These are phyloP conservation scores for Prietella phreatophila DNA, from an alignment of 2,113 vertebrate species.

Conservation along the genomic window DNA sequence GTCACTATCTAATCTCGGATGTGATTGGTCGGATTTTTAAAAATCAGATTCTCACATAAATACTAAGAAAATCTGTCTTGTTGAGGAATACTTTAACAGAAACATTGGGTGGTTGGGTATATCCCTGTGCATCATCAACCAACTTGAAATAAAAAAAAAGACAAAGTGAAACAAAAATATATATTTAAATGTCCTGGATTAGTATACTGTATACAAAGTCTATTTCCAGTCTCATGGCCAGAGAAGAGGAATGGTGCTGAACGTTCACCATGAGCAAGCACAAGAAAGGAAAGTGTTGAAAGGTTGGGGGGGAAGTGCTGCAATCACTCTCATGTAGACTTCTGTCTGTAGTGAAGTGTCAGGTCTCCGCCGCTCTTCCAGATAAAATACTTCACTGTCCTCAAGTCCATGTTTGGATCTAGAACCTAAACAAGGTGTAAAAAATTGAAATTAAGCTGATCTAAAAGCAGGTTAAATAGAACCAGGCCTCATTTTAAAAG, in stretches of 20 bases:
- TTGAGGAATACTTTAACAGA: neutral
- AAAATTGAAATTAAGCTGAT: neutral
- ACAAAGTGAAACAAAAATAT: constrained; percentile 43
- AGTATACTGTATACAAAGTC: constrained; percentile 69
- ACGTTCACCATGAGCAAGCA: neutral
- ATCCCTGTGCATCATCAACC: neutral
- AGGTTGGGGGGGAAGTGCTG: neutral
- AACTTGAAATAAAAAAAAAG: constrained; percentile 14
- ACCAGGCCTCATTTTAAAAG: neutral
- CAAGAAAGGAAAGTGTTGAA: neutral
- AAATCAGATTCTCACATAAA: no score
- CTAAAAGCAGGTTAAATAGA: neutral
- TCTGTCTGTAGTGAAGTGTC: constrained; percentile 97
- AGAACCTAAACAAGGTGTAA: constrained; percentile 77
- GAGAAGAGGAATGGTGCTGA: neutral
- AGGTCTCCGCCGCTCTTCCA: constrained; percentile 98
- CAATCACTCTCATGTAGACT: constrained; percentile 71
- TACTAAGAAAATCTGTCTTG: no score
- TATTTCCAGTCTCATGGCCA: constrained; percentile 55
- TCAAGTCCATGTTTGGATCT: constrained; percentile 98
- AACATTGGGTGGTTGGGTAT: neutral
- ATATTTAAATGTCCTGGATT: constrained; percentile 40
- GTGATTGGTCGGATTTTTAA: neutral
- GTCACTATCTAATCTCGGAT: neutral
- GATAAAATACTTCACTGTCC: constrained; percentile 92